These are phyloP conservation scores for Montipora sp. DNA, from an alignment of 64 coral and sea anemone genomes.

Conservation along the genomic window DNA sequence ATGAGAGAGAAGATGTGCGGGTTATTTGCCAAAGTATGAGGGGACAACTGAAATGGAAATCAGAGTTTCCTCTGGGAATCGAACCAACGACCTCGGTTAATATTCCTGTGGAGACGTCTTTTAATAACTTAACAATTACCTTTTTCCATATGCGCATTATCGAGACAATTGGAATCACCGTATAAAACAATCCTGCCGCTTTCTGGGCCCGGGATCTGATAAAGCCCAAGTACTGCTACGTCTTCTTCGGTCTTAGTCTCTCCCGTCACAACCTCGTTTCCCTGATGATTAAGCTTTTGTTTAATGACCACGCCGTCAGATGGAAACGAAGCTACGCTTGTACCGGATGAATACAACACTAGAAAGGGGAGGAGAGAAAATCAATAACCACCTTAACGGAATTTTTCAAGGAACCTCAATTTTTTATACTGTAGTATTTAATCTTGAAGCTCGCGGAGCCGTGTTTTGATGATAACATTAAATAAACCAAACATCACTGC, in stretches of 20 bases:
- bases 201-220: conserved; percentile 51
- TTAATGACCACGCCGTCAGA: conserved; percentile 74
- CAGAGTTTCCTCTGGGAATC: too few species aligned
- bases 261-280: conserved; percentile 86
- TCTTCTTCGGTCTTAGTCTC: conserved; percentile 84
- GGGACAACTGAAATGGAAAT: too few species aligned
- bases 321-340: conserved; percentile 92
- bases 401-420: too few species aligned
- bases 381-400: too few species aligned
- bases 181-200: conserved; percentile 89
- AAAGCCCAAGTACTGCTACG: conserved; percentile 90
- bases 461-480: too few species aligned
- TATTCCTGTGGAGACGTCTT: background rate
- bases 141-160: conserved; percentile 96
- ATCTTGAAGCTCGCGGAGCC: too few species aligned
- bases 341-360: conserved; percentile 96
- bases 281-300: conserved; percentile 91
- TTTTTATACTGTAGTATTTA: too few species aligned
- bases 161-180: conserved; percentile 97
- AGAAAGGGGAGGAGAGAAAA: background rate
- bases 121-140: conserved; percentile 26
- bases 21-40: too few species aligned
- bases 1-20: too few species aligned
- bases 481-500: too few species aligned
- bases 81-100: too few species aligned